Percentiles rank a stretch among this genome's conserved stretches.
These are phyloP conservation scores for Parasteatoda lunata DNA, from an alignment of 2,888 invertebrate genomes.

Conservation along the genomic window DNA sequence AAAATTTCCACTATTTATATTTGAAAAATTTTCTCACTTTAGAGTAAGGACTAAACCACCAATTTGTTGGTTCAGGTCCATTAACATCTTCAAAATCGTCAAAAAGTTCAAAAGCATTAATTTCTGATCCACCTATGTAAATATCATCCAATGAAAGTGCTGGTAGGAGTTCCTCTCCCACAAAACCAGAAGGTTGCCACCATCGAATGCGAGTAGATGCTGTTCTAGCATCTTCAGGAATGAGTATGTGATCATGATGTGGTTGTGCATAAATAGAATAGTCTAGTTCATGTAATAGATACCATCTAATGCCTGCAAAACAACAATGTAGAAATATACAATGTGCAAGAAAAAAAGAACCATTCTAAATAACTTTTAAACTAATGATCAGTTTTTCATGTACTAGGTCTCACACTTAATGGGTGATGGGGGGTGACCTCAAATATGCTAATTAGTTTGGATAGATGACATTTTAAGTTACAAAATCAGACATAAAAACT, in stretches of 20 bases:
- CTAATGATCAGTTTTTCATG: too few species aligned
- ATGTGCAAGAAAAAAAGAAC: too few species aligned
- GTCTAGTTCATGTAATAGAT: constrained; percentile 73
- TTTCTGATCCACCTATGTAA: constrained; percentile 75
- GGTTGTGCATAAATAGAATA: constrained; percentile 72
- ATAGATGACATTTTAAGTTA: too few species aligned
- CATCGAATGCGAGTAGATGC: constrained; percentile 73
- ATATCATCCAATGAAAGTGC: constrained; percentile 75
- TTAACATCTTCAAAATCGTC: constrained; percentile 72
- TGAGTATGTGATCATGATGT: constrained; percentile 72
- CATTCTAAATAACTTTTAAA: too few species aligned
- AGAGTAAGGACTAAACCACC: constrained; percentile 73
- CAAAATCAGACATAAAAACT: too few species aligned
- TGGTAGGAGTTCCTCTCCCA: constrained; percentile 70
- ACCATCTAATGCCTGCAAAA: constrained; percentile 73
- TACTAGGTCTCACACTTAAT: too few species aligned
- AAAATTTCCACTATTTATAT: not conserved
- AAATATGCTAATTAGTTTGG: too few species aligned
- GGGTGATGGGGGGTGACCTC: too few species aligned
- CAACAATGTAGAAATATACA: too few species aligned
- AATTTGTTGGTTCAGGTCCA: constrained; percentile 69
- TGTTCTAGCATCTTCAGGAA: constrained; percentile 73
- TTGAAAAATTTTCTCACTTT: constrained; percentile 23
- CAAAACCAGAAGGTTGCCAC: constrained; percentile 71
- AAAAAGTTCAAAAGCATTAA: constrained; percentile 73